Evolutionary conservation across 2,888 invertebrate species (phyloP).

Genomic region (Tetragonisca angustula): DNA sequence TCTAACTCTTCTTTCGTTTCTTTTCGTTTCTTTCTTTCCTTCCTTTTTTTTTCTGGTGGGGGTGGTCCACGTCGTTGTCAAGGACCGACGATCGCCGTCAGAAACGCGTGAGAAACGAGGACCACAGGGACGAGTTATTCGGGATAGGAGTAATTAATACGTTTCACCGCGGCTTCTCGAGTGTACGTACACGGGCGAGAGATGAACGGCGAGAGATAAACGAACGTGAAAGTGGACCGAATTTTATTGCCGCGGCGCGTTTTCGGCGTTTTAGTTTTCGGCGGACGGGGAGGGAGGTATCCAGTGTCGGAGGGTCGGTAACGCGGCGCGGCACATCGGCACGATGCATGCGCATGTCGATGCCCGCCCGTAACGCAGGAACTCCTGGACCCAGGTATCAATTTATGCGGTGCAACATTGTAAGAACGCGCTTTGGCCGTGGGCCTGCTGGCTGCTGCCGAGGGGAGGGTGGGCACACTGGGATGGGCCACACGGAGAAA

Average conservation of each 20-base stretch:
- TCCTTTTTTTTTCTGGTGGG: not conserved
- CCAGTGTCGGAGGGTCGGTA: slow-evolving; percentile 62
- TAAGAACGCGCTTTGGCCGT: slow-evolving; percentile 71
- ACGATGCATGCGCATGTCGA: slow-evolving; percentile 68
- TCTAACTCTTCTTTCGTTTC: not conserved
- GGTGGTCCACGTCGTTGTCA: not conserved
- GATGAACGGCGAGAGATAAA: slow-evolving; percentile 51
- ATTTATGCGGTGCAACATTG: slow-evolving; percentile 81
- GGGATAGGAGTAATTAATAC: slow-evolving; percentile 52
- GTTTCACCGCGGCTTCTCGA: slow-evolving; percentile 48
- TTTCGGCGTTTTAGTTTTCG: slow-evolving; percentile 45
- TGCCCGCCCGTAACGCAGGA: slow-evolving; percentile 77
- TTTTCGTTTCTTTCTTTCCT: not conserved
- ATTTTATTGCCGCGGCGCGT: slow-evolving; percentile 45
- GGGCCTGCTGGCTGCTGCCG: slow-evolving; percentile 42
- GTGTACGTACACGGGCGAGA: slow-evolving; percentile 8
- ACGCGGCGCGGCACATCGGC: slow-evolving; percentile 59
- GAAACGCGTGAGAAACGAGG: slow-evolving; percentile 31
- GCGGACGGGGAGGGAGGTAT: slow-evolving; percentile 41
- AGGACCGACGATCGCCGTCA: slow-evolving; percentile 8
- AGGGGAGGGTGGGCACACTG: slow-evolving; percentile 28
- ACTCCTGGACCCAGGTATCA: slow-evolving; percentile 77
- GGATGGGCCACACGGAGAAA: slow-evolving; percentile 62
- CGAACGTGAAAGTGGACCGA: slow-evolving; percentile 55
- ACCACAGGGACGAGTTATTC: slow-evolving; percentile 52